These are phyloP conservation scores for Conistra vaccinii DNA, from an alignment of 2,888 invertebrate species.

Conservation along the genomic window DNA sequence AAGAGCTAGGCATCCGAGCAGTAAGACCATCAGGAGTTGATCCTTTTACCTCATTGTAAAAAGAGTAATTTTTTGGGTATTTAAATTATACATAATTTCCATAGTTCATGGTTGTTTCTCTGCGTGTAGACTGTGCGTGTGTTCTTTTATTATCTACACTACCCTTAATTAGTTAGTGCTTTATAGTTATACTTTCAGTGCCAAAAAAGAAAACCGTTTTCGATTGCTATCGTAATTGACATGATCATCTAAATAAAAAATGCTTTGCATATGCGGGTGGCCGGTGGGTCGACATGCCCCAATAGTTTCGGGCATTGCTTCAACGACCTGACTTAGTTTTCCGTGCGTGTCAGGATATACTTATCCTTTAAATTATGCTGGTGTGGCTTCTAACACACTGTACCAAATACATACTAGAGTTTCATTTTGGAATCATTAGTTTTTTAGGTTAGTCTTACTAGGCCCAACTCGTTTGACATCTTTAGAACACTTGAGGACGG, in stretches of 20 bases:
- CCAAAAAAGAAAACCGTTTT: conserved; percentile 17
- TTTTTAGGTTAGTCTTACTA: background rate
- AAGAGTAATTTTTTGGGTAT: background rate
- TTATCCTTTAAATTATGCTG: conserved; percentile 44
- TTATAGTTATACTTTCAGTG: conserved; percentile 24
- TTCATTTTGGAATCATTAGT: conserved; percentile 11
- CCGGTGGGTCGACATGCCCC: conserved; percentile 41
- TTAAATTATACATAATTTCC: conserved; percentile 17
- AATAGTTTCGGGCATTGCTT: conserved; percentile 46
- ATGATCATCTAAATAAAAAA: conserved; percentile 29
- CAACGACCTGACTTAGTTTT: conserved; percentile 36
- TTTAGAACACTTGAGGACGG: background rate
- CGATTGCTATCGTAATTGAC: conserved; percentile 47
- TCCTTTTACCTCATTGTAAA: background rate
- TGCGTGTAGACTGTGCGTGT: conserved; percentile 46
- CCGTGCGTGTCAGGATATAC: conserved; percentile 48
- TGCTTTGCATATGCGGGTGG: background rate
- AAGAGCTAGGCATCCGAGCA: background rate
- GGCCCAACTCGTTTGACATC: background rate
- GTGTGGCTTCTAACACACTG: conserved; percentile 23
- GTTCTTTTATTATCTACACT: conserved; percentile 22
- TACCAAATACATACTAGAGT: conserved; percentile 15
- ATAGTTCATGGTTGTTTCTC: conserved; percentile 44
- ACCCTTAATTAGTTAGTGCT: conserved; percentile 32
- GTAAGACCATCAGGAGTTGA: background rate